Evolutionary conservation across 1,140 invertebrate genomes (phyloP).

Genomic region (Plectrocnemia conspersa): DNA sequence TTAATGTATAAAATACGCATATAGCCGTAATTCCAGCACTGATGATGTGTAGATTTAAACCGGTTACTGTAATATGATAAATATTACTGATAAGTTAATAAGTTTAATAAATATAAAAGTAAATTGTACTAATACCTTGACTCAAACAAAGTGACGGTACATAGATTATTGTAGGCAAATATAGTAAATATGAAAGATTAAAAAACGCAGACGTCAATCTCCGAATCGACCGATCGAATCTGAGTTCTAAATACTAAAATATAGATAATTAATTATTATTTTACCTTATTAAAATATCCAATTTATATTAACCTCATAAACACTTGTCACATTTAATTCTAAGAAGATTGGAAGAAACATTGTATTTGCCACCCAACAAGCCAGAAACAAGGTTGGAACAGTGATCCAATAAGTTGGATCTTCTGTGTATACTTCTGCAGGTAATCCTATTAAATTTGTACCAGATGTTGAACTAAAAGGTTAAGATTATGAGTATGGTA

Average conservation of each 20-base stretch:
- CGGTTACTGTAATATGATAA: conserved; percentile 1
- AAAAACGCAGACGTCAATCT: not conserved
- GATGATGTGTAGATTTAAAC: conserved; percentile 2
- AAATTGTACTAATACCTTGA: not conserved
- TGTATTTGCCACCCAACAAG: conserved; percentile 63
- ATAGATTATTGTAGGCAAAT: not conserved
- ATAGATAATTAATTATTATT: no score
- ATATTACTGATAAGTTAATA: not conserved
- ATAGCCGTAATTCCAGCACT: not conserved
- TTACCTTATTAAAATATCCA: not conserved
- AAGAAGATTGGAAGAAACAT: conserved; percentile 73
- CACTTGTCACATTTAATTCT: conserved; percentile 73
- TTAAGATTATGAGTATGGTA: no score
- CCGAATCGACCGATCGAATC: not conserved
- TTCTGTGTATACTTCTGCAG: conserved; percentile 78
- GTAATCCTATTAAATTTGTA: conserved; percentile 75
- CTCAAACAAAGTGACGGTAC: not conserved
- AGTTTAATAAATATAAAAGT: not conserved
- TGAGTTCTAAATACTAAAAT: conserved; percentile 1
- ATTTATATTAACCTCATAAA: conserved; percentile 65
- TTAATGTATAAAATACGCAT: no score
- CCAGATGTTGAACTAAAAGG: conserved; percentile 74
- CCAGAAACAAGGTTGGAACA: conserved; percentile 55
- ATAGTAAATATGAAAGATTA: not conserved
- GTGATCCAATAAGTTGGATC: conserved; percentile 43